phyloP scores from a whole-genome alignment of 1,140 invertebrate species.

The Mya arenaria region DNA sequence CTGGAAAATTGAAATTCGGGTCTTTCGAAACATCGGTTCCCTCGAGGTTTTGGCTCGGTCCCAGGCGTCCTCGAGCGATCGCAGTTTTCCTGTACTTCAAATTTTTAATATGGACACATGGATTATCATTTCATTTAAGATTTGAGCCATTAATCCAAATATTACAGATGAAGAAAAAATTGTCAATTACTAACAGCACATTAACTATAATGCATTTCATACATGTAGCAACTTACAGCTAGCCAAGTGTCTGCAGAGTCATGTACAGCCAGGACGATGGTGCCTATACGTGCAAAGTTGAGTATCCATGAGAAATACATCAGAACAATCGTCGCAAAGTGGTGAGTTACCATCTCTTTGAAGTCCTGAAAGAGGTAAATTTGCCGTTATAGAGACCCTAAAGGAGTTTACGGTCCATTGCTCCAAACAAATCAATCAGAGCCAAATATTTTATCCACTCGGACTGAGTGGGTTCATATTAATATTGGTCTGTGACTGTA shows the following conservation, averaged over 20 bases:
- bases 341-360: constrained; percentile 99
- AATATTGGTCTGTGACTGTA: no score
- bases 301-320: constrained; percentile 96
- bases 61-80: not conserved
- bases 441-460: no score
- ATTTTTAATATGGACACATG: not conserved
- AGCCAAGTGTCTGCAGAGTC: constrained; percentile 97
- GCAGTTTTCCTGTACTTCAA: not conserved
- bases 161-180: not conserved
- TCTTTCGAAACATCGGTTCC: no score
- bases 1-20: no score
- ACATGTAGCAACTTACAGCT: constrained; percentile 85
- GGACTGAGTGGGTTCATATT: no score
- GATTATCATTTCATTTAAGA: not conserved
- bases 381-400: no score
- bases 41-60: not conserved
- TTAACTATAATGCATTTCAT: not conserved
- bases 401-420: no score
- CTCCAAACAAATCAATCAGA: no score
- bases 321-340: constrained; percentile 94
- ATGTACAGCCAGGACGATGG: constrained; percentile 94
- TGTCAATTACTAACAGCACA: not conserved
- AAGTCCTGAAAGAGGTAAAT: constrained; percentile 95
- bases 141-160: not conserved
- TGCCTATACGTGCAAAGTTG: constrained; percentile 95